Evolutionary conservation across 2,113 vertebrate genomes (phyloP).

Genomic region (Uria lomvia): DNA sequence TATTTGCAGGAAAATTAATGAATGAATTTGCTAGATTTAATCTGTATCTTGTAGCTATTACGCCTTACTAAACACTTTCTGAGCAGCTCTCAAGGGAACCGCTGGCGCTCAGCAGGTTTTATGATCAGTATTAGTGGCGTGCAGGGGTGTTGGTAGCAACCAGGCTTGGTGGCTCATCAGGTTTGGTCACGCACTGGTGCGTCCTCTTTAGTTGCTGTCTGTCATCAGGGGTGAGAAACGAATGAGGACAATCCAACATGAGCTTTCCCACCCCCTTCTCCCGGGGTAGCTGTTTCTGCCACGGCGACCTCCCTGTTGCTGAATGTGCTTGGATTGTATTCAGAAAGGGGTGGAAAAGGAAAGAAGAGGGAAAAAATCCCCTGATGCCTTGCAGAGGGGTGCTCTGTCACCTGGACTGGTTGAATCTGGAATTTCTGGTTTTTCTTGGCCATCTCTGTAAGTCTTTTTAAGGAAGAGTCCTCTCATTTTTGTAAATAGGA

Average conservation of each 20-base stretch:
- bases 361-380: background rate
- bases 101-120: background rate
- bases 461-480: background rate
- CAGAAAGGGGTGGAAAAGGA: background rate
- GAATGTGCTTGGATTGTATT: background rate
- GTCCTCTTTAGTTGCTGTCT: background rate
- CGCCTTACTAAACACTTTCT: background rate
- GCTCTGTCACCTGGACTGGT: background rate
- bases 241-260: background rate
- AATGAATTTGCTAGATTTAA: background rate
- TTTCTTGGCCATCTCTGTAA: background rate
- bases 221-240: background rate
- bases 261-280: background rate
- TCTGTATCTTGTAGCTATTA: background rate
- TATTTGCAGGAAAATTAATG: background rate
- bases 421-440: background rate
- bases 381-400: background rate
- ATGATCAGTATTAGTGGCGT: background rate
- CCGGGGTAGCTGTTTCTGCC: rapidly evolving
- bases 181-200: background rate
- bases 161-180: background rate
- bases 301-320: background rate
- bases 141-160: background rate
- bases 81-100: background rate
- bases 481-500: background rate